Base-by-base conservation (phyloP, 2,113 vertebrate species). In the Solenodon paradoxus region DNA sequence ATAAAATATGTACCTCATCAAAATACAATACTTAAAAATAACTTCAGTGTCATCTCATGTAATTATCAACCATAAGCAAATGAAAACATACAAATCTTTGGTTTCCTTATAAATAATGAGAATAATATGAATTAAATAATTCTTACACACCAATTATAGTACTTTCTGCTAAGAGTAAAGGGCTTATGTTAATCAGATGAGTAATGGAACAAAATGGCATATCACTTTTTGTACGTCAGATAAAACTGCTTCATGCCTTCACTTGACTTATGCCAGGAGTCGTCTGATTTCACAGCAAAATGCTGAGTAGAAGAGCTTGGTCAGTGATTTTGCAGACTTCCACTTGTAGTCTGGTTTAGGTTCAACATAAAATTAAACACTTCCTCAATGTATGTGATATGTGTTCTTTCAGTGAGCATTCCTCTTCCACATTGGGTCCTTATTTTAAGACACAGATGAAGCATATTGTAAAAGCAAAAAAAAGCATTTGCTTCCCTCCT, bases 151-250 rank as follows among this genome's bases (percentile, higher is more conserved):
- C 66, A 66, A 35, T 92, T 90, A 69, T 40, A 40, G 55, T 96
- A 77, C 79, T 80, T 74, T 86, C 35, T 95, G 38, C 55, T 78
- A 53, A 28, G 53, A 47, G 5, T 42, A 78, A n/a, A 74, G 61
- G 42, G 24, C 26, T 93, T 82, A n/a, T 81, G 64, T 96, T 93
- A 85, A 87, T 95, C 66, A 94, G 59, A 75, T 93, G 47, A 95
- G 61, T 72, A 92, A 55, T 69, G 63, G 85, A 92, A 90, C 75
- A 92, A 94, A 95, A 71, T 74, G 94, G 47, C 59, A 5, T 75
- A 32, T 75, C 35, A 68, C 11, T 90, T 68, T 95, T 92, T 92
- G 35, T n/a, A 80, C 45, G 88, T 97, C 24, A 68, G 61, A 28
- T 96, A 66, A 93, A 89, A 84, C 51, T 85, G n/a, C 35, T 92